phyloP scores from a whole-genome alignment of 2,113 vertebrate genomes.

The Megaceryle torquata region DNA sequence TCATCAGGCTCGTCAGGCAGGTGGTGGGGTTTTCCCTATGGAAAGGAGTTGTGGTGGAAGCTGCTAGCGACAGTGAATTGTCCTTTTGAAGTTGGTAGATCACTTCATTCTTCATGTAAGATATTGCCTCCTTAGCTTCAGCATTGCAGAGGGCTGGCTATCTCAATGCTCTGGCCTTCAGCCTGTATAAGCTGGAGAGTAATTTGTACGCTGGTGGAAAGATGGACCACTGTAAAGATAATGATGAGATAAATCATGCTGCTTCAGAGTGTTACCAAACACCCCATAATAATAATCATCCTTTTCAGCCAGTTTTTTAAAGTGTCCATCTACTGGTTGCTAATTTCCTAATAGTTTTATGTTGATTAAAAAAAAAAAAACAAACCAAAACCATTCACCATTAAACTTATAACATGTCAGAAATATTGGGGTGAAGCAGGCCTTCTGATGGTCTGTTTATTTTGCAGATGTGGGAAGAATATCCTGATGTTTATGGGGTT shows the following conservation, averaged over 20 bases:
- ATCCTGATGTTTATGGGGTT: conserved; percentile 98
- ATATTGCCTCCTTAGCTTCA: not conserved
- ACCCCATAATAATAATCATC: not conserved
- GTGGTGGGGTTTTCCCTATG: not conserved
- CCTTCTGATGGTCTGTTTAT: conserved; percentile 68
- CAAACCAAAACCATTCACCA: not conserved
- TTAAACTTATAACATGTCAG: conserved; percentile 4
- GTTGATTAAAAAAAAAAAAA: not conserved
- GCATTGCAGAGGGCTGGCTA: not conserved
- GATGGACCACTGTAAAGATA: not conserved
- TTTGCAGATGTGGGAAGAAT: conserved; percentile 99
- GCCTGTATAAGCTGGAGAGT: not conserved
- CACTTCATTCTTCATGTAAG: not conserved
- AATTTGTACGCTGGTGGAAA: not conserved
- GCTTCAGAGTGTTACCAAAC: not conserved
- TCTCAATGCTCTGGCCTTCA: not conserved
- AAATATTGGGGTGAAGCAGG: conserved; percentile 54
- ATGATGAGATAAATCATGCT: not conserved
- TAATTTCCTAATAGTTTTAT: not conserved
- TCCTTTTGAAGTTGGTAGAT: not conserved
- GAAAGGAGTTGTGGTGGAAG: not conserved
- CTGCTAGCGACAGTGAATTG: not conserved
- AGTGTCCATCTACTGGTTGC: not conserved
- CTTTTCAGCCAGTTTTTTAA: conserved; percentile 21
- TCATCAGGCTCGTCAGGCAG: not conserved